Evolutionary conservation across 2,888 invertebrate species (phyloP), one percentile per base, ranked within the genome.

Genomic region (Chydorus sphaericus): DNA sequence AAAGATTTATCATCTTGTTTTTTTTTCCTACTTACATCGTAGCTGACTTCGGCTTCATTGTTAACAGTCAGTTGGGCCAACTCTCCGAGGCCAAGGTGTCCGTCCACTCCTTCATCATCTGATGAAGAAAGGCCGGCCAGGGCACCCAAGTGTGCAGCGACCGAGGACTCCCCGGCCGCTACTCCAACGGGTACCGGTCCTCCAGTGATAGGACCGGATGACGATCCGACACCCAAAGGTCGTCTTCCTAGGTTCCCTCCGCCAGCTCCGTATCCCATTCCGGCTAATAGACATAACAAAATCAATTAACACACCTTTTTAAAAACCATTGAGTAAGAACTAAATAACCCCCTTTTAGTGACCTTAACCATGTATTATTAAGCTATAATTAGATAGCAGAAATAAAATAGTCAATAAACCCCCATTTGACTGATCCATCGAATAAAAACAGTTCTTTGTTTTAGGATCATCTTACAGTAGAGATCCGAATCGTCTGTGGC

Each of bases 51-150:
- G 18, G 93, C 88, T 73, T 96, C 96, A 75, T 96, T 96, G 75
- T 86, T 91, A 63, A 96, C 93, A 57, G 94, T 94, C 62, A 97
- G 80, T 73, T 92, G 92, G 48, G 94, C 96, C 68, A 97, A 77
- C 74, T 97, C 96, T 52, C 96, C 96, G 59, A 96, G 77, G 59
- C 86, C 89, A 61, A 90, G 73, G n/a, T 84, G 79, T 62, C 83
- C 80, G 68, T 83, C 85, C 60, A 81, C 77, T 59, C 79, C 78
- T 64, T 73, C 74, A 67, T 82, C 80, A 62, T 39, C 56, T 16
- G 56, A 56, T 11, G 39, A 56, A n/a, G 56, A 52, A 23, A 56
- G 31, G 30, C 52, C 56, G 29, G 52, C 51, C 26, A 49, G 44
- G n/a, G 26, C 44, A 44, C 26, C 44, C 26, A 44, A 44, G 28